Evolutionary conservation across 2,888 invertebrate genomes (phyloP).

Genomic region (Apantesis nais): DNA sequence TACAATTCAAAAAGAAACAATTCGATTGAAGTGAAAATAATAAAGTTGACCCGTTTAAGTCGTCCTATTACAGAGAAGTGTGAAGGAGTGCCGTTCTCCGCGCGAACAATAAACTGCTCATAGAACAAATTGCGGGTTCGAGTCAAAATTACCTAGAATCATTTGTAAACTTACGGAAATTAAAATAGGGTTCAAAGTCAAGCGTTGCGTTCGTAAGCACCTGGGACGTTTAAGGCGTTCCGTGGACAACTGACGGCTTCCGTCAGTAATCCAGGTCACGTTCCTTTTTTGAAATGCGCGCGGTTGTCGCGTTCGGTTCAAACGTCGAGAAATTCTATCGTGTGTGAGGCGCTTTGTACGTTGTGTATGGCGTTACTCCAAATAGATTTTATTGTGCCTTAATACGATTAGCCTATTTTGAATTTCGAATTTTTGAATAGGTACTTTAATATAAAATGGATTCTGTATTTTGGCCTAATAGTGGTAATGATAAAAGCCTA

Average conservation of each 20-base stretch:
- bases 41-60: slow-evolving; percentile 60
- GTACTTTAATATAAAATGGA: slow-evolving; percentile 13
- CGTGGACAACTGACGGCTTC: slow-evolving; percentile 77
- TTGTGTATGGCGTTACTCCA: slow-evolving; percentile 46
- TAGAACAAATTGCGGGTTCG: slow-evolving; percentile 54
- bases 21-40: slow-evolving; percentile 66
- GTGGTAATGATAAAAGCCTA: slow-evolving; percentile 29
- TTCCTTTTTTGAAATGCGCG: slow-evolving; percentile 80
- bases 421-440: not conserved
- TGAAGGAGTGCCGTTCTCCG: slow-evolving; percentile 63
- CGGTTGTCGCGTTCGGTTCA: slow-evolving; percentile 61
- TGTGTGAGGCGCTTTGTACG: slow-evolving; percentile 45
- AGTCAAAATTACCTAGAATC: slow-evolving; percentile 39
- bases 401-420: slow-evolving; percentile 38
- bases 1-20: slow-evolving; percentile 57
- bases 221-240: slow-evolving; percentile 66
- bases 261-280: slow-evolving; percentile 84
- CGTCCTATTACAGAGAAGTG: slow-evolving; percentile 62
- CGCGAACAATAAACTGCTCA: slow-evolving; percentile 70
- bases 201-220: slow-evolving; percentile 42
- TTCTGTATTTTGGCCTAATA: slow-evolving; percentile 46
- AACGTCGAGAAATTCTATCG: slow-evolving; percentile 54
- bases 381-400: slow-evolving; percentile 59
- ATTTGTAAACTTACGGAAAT: slow-evolving; percentile 52
- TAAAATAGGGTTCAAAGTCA: slow-evolving; percentile 56